Evolutionary conservation across 1,140 invertebrate genomes (phyloP).

Genomic region (Arion vulgaris): DNA sequence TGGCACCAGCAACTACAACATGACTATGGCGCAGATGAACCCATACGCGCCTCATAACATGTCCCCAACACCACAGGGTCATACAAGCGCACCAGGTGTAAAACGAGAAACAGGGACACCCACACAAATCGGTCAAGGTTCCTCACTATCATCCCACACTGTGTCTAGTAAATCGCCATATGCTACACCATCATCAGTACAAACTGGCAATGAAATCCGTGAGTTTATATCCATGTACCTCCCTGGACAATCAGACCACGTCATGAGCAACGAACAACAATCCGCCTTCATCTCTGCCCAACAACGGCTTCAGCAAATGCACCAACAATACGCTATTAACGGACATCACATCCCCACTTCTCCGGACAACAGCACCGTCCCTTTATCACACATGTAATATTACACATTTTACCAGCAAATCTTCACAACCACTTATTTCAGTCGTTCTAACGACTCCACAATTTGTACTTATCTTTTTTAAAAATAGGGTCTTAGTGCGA

Average conservation of each 20-base stretch:
- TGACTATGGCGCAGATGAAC: constrained; percentile 78
- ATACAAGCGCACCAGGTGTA: constrained; percentile 41
- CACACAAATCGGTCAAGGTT: constrained; percentile 70
- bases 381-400: constrained; percentile 84
- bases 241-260: constrained; percentile 71
- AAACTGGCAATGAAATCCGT: constrained; percentile 76
- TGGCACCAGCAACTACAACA: constrained; percentile 78
- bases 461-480: not conserved
- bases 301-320: constrained; percentile 74
- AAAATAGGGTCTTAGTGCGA: not conserved
- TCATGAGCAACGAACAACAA: constrained; percentile 42
- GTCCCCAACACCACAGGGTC: constrained; percentile 77
- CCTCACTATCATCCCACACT: constrained; percentile 83
- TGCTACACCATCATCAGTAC: constrained; percentile 65
- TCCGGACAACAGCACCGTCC: constrained; percentile 77
- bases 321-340: constrained; percentile 62
- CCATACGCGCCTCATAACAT: constrained; percentile 71
- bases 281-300: constrained; percentile 67
- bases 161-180: constrained; percentile 53
- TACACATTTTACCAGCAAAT: not conserved
- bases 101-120: constrained; percentile 63
- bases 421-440: not conserved
- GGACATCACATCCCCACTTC: constrained; percentile 58
- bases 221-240: constrained; percentile 90
- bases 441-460: not conserved